Base-by-base conservation (phyloP, 1,140 invertebrate genomes). In the Stegodyphus dumicola region DNA sequence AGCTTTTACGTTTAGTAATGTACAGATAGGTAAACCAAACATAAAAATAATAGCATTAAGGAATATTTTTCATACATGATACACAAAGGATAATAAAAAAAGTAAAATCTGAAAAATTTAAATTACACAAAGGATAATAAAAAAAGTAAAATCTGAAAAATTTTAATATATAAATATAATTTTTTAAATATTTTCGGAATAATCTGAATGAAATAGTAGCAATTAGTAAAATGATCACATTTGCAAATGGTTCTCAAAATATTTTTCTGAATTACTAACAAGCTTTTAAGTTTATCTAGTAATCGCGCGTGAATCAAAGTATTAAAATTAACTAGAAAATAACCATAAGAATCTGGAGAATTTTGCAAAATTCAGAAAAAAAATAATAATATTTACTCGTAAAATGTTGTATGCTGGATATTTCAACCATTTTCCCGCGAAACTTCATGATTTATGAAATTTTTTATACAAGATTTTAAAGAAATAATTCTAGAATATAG, bases 361-460 rank as follows among this genome's bases (percentile, higher is more conserved):
- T 15, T 13, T 67, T n/a, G 9, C 6, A n/a, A 17, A 15, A 7
- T 17, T 15, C 17, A 67, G n/a, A 67, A 67, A 17, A 67, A 67
- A 17, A 17, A 11, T 11, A 6, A 15, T 67, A 33, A 54, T 6
- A 76, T n/a, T 56, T 69, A 85, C 81, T 85, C 54, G 73, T 76
- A 51, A 85, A 85, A 70, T 85, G 81, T 17, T 85, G 81, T 56
- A 85, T 85, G n/a, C 81, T 85, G 67, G 81, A 85, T 49, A 85
- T 85, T 67, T 85, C 81, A 48, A 85, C 73, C 73, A 85, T 85
- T 76, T 85, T 85, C 13, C 81, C 81, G 0, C 81, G 64, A 49
- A 85, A 85, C 15, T 85, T 85, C 81, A 85, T 85, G 13, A 13
- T 84, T 74, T 56, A 18, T 60, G 0, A 60, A 33, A 1, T 33